These are phyloP conservation scores for Mya arenaria DNA, from an alignment of 1,140 invertebrate genomes.

Conservation along the genomic window DNA sequence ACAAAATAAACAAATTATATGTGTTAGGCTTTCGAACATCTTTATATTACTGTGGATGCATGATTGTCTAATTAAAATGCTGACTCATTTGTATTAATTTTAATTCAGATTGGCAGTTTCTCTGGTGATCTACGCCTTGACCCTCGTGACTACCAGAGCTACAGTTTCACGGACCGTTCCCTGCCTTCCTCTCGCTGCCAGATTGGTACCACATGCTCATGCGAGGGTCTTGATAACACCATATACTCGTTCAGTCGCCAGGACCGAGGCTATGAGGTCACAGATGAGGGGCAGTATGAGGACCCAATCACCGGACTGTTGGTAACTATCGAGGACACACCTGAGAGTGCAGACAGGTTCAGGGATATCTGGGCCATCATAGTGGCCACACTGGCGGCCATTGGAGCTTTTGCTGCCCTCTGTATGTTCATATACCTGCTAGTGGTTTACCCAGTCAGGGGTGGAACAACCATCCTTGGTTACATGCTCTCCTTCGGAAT, in stretches of 20 bases:
- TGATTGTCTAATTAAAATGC: not conserved
- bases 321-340: slow-evolving; percentile 68
- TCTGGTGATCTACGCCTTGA: slow-evolving; percentile 54
- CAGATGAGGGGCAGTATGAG: slow-evolving; percentile 71
- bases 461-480: slow-evolving; percentile 82
- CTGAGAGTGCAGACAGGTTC: slow-evolving; percentile 75
- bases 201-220: slow-evolving; percentile 67
- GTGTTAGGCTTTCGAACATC: not conserved
- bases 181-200: slow-evolving; percentile 67
- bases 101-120: slow-evolving; percentile 70
- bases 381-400: slow-evolving; percentile 76
- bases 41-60: too few species aligned
- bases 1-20: not conserved
- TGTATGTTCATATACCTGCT: slow-evolving; percentile 82
- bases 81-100: not conserved
- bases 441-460: slow-evolving; percentile 80
- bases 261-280: slow-evolving; percentile 66
- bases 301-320: slow-evolving; percentile 72
- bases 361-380: slow-evolving; percentile 80
- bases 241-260: slow-evolving; percentile 40
- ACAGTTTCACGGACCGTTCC: slow-evolving; percentile 51
- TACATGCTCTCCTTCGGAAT: slow-evolving; percentile 82
- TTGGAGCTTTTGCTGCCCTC: slow-evolving; percentile 78
- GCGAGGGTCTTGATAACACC: slow-evolving; percentile 60
- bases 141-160: slow-evolving; percentile 50